Evolutionary conservation across 2,113 vertebrate species (phyloP), one percentile per base, ranked within the genome.

Genomic region (Xyliphius kryptos): DNA sequence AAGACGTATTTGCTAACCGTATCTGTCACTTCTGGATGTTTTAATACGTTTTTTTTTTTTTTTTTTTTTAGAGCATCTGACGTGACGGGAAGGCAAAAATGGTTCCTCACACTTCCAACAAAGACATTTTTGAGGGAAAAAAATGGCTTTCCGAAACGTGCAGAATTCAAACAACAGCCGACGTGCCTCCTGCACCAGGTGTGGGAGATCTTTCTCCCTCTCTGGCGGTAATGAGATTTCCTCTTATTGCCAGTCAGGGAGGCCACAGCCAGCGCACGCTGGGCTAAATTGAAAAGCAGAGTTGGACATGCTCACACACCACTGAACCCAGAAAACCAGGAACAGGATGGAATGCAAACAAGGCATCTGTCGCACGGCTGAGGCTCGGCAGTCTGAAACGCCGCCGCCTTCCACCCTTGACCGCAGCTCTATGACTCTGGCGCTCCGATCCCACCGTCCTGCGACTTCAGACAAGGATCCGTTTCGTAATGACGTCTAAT

Each of bases 151-250:
- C n/a, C n/a, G n/a, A n/a, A n/a, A n/a, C n/a, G n/a, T n/a, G n/a
- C n/a, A 66, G 46, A 21, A 81, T 79, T 82, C 53, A 74, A 73
- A 76, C 62, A 67, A 16, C 50, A 64, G 16, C 66, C 63, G 61
- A n/a, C 41, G 19, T 72, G 63, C 57, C 66, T 66, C 58, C 61
- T 72, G 68, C 50, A 49, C 63, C 67, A 79, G 73, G 68, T 75
- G 55, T 63, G 51, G 61, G 53, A 56, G 47, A 59, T 12, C 50
- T 49, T 48, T 13, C 54, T 57, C 43, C 56, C 41, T 26, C 64
- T n/a, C n/a, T n/a, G n/a, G n/a, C n/a, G 20, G 63, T 63, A 76
- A 73, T 67, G 69, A 71, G 72, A 74, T 79, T 67, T 53, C 60
- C 38, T 66, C 47, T 53, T 11, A 16, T 47, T 64, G 26, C 44